phyloP scores from a whole-genome alignment of 2,888 invertebrate species.

The Dexiosoma caninum region DNA sequence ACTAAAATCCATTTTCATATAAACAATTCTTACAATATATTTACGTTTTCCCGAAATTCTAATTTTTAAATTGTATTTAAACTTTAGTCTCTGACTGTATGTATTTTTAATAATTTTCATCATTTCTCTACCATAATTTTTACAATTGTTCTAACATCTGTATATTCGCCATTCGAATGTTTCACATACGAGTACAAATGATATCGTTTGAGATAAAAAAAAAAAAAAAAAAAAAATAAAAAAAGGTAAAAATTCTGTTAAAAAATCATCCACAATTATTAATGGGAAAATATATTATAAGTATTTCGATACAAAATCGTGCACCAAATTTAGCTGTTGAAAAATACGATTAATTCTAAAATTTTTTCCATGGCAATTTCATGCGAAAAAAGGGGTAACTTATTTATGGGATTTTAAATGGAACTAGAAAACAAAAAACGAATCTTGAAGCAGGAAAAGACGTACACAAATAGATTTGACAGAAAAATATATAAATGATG shows the following conservation, averaged over 20 bases:
- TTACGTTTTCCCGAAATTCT: no score
- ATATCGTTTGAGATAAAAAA: conserved; percentile 14
- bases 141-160: conserved; percentile 12
- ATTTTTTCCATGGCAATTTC: neutral
- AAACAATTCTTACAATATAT: no score
- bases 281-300: conserved; percentile 8
- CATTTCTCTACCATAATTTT: neutral
- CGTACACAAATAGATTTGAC: conserved; percentile 36
- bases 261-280: conserved; percentile 10
- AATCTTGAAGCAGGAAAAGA: conserved; percentile 55
- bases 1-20: no score
- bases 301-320: neutral
- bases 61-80: no score
- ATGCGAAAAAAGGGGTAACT: conserved; percentile 36
- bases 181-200: no score
- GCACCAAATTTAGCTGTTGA: neutral
- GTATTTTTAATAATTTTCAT: neutral
- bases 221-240: no score
- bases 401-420: conserved; percentile 17
- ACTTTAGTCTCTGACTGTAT: no score
- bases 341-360: conserved; percentile 2
- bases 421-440: conserved; percentile 5
- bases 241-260: conserved; percentile 40
- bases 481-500: conserved; percentile 19
- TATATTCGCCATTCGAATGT: no score